phyloP scores from a whole-genome alignment of 1,140 invertebrate species.

The Drosophila oshimai region DNA sequence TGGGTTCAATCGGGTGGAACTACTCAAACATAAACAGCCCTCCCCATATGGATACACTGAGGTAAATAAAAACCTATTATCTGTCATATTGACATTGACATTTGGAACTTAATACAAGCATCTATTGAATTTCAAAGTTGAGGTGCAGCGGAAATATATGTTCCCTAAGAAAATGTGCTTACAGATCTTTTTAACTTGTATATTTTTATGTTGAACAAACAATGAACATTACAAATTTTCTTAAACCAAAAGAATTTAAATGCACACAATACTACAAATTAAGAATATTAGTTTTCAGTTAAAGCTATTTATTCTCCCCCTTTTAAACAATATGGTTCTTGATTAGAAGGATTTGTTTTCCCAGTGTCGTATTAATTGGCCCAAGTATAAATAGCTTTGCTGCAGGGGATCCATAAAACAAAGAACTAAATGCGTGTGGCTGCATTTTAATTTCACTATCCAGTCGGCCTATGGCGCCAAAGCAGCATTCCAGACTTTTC shows the following conservation, averaged over 20 bases:
- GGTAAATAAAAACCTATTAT: neutral
- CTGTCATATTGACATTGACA: too few species aligned
- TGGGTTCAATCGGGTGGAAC: slow-evolving; percentile 23
- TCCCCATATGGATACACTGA: neutral
- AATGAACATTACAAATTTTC: too few species aligned
- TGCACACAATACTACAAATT: too few species aligned
- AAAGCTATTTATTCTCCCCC: neutral
- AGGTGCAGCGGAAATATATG: too few species aligned
- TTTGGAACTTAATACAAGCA: too few species aligned
- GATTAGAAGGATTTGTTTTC: neutral
- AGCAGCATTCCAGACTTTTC: slow-evolving; percentile 32
- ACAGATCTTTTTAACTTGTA: too few species aligned
- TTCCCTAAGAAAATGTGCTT: too few species aligned
- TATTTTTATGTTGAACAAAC: too few species aligned
- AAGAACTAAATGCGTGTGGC: slow-evolving; percentile 29
- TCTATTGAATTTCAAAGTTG: too few species aligned
- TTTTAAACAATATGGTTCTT: neutral
- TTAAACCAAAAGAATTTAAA: too few species aligned
- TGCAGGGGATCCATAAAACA: slow-evolving; percentile 4
- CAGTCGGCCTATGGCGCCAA: slow-evolving; percentile 19
- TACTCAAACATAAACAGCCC: neutral
- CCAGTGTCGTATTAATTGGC: slow-evolving; percentile 6
- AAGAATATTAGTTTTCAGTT: neutral
- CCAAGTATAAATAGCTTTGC: neutral
- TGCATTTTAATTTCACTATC: slow-evolving; percentile 45